Conservation (phyloP, 2,113 vertebrate genomes). For the Nestor notabilis region DNA sequence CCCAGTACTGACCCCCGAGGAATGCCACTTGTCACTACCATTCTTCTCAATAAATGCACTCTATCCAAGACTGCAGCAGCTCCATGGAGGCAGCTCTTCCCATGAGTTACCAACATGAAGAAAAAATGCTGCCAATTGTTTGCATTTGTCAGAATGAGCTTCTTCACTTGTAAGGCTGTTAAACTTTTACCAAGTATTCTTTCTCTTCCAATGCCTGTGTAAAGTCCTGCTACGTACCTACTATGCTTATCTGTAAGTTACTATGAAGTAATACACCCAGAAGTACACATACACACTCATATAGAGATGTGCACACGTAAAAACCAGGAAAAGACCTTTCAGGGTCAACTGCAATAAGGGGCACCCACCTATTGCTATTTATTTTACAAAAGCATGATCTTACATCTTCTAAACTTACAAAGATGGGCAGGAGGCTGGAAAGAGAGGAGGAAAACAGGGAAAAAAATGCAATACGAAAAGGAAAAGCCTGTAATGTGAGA, state of each 20-base stretch:
- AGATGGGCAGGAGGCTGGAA: neutral
- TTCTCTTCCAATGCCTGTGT: neutral
- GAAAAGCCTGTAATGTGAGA: neutral
- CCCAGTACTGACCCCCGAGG: neutral
- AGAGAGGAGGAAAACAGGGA: neutral
- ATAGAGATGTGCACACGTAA: neutral
- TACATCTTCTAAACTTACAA: neutral
- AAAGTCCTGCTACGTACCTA: neutral
- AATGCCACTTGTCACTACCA: neutral
- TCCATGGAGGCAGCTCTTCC: neutral
- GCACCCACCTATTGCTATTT: neutral
- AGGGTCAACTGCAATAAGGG: neutral
- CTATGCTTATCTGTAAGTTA: neutral
- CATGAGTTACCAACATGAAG: neutral
- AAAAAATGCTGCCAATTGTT: neutral
- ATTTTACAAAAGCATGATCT: neutral
- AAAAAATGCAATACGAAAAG: neutral
- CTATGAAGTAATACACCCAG: neutral
- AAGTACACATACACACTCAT: neutral
- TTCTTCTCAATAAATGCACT: neutral
- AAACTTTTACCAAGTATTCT: neutral
- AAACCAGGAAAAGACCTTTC: neutral
- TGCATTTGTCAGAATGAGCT: neutral
- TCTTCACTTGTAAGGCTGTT: neutral
- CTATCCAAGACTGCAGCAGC: neutral